Evolutionary conservation across 2,113 vertebrate genomes (phyloP), one percentile per base, ranked within the genome.

Genomic region (Casuarius casuarius): DNA sequence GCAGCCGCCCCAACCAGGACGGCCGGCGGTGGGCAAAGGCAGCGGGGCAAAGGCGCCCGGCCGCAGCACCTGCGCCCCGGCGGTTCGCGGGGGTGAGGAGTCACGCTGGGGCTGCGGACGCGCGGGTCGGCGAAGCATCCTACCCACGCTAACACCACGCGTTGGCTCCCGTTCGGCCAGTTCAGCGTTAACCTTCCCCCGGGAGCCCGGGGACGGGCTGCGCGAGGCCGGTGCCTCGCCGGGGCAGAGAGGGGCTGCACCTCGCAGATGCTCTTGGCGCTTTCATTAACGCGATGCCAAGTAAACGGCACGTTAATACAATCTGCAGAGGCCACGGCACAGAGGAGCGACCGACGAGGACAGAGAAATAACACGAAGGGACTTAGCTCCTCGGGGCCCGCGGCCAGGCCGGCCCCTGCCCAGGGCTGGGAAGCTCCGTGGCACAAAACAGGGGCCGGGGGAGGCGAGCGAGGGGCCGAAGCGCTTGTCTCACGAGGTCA

Each of bases 331-430:
- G 67, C 85, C 19, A 65, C 33, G 28, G 72, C 54, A 61, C 77
- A 70, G 56, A 14, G 21, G n/a, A 28, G 87, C 22, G 46, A 85
- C 78, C 22, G 28, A 52, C 10, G 2, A 70, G 82, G 87, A 79
- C 73, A 92, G 75, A 75, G 40, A 93, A 94, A 96, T 93, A 95
- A 92, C 67, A 84, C 78, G 67, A 79, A 84, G 62, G 66, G 95
- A 90, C 59, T 95, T 88, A 84, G 46, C 46, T 48, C 18, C 46
- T 46, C 46, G 46, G 2, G 6, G 28, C 8, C 44, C 5, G 44
- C 9, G 44, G 44, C 44, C 44, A 44, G 44, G 44, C 44, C 44
- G 44, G 38, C 38, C 38, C 38, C 38, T 38, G 42, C 13, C 42
- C 42, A 42, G 42, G 42, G 42, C 42, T 42, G 42, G 42, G 42